phyloP scores from a whole-genome alignment of 2,113 vertebrate genomes.

The Larimichthys polyactis region DNA sequence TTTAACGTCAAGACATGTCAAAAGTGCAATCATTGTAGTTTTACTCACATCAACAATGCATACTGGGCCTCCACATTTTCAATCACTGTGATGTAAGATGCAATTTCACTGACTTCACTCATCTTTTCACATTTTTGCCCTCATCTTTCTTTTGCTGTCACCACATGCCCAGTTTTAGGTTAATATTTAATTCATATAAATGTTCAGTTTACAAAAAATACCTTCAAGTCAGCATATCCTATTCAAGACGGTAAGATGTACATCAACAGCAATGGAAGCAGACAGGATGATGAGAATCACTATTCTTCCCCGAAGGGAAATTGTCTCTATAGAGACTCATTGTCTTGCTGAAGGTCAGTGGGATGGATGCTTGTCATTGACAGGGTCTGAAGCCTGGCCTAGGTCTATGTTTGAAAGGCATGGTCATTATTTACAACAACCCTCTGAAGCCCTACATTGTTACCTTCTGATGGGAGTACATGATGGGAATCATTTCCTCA shows the following conservation, averaged over 20 bases:
- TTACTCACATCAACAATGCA: background rate
- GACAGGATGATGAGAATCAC: constrained; percentile 30
- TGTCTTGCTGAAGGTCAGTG: constrained; percentile 59
- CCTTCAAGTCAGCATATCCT: background rate
- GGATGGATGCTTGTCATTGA: constrained; percentile 48
- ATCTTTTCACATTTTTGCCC: background rate
- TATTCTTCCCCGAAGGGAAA: constrained; percentile 16
- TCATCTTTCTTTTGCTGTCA: background rate
- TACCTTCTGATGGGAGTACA: constrained; percentile 16
- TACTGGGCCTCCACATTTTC: background rate
- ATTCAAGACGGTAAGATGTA: constrained; percentile 19
- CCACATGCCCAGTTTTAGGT: background rate
- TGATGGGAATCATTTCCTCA: constrained; percentile 57
- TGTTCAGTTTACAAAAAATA: background rate
- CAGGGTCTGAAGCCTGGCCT: background rate
- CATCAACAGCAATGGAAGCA: constrained; percentile 22
- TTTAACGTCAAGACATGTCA: too few relatives aligned
- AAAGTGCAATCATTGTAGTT: background rate
- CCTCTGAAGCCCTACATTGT: constrained; percentile 1
- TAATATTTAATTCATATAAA: background rate
- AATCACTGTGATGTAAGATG: background rate
- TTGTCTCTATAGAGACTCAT: constrained; percentile 21
- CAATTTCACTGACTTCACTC: background rate
- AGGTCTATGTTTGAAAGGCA: constrained; percentile 31
- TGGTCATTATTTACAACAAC: constrained; percentile 44